A percentile compares a stretch with the other conserved stretches of the same genome.
phyloP scores from a whole-genome alignment of 2,113 vertebrate species.

The Brienomyrus longianalis region DNA sequence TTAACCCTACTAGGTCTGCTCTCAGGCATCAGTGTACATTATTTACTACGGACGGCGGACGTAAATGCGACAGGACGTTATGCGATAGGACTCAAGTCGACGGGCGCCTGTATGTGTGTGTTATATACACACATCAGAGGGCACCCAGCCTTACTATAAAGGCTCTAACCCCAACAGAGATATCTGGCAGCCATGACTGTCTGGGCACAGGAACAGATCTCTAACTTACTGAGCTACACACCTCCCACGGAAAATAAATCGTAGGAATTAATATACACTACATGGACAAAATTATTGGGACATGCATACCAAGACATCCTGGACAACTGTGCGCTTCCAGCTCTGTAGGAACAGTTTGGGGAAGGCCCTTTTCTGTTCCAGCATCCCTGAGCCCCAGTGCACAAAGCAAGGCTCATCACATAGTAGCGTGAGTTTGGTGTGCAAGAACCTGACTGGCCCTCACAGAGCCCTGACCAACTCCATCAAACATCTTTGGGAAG shows the following conservation, averaged over 20 bases:
- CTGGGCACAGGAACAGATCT: neutral
- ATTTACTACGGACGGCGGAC: too few relatives aligned
- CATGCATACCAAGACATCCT: neutral
- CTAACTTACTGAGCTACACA: neutral
- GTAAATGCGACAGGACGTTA: too few relatives aligned
- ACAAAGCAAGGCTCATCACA: neutral
- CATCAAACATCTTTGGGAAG: neutral
- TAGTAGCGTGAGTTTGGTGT: neutral
- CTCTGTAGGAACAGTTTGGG: neutral
- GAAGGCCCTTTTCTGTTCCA: neutral
- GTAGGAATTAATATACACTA: neutral
- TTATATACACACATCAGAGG: neutral
- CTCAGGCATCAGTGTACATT: too few relatives aligned
- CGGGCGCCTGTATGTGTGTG: too few relatives aligned
- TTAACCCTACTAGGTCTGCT: too few relatives aligned
- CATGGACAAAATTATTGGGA: neutral
- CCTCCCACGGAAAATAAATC: neutral
- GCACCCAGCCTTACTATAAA: neutral
- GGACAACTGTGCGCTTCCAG: neutral
- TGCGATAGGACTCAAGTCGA: too few relatives aligned
- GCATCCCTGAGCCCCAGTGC: neutral
- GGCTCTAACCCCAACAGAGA: neutral
- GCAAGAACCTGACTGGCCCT: neutral
- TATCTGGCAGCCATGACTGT: neutral
- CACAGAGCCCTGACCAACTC: neutral